Evolutionary conservation across 64 coral and sea anemone genomes (phyloP), one percentile per base, ranked within the genome.

Genomic region (Stichodactyla helianthus): DNA sequence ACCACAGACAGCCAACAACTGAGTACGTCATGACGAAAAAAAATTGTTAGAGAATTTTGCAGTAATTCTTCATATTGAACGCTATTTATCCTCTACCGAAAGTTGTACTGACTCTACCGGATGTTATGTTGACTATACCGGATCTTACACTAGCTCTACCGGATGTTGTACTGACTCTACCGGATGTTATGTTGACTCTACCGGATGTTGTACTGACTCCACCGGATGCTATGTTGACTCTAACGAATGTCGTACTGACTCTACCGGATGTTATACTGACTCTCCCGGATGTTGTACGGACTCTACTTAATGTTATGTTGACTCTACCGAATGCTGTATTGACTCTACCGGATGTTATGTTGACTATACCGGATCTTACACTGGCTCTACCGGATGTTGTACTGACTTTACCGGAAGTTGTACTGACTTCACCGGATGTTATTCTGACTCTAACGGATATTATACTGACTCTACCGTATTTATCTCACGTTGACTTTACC

Each of bases 1-100:
- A 83, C 88, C 71, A 95, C 94, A 54, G 94, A 95, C 25, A 95
- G 59, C 94, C 94, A 95, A 68, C 94, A 95, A 63, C 94, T 95
- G 53, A 6, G 53, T n/a, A 90, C 35, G n/a, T 28, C 23, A 5
- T 5, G 60, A 79, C 35, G 5, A 11, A n/a, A 57, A 25, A 23
- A 7, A 14, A 26, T 31, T 65, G 4, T 60, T 14, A 60, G 18
- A 60, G 58, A 60, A 17, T 16, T 17, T 17, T 60, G 13, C 58
- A 60, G 13, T 35, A 35, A 35, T 35, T 35, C 31, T 35, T 35
- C 31, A 35, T 35, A 35, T 35, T 35, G 31, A 35, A 16, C 13
- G 13, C 0, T 60, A 4, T 14, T 60, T 60, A 60, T 60, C 18
- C 13, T 60, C 6, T 60, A 14, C 13, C 58, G 58, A 10, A 60